phyloP scores from a whole-genome alignment of 2,888 invertebrate species.

The Disparrhopalites patrizii region DNA sequence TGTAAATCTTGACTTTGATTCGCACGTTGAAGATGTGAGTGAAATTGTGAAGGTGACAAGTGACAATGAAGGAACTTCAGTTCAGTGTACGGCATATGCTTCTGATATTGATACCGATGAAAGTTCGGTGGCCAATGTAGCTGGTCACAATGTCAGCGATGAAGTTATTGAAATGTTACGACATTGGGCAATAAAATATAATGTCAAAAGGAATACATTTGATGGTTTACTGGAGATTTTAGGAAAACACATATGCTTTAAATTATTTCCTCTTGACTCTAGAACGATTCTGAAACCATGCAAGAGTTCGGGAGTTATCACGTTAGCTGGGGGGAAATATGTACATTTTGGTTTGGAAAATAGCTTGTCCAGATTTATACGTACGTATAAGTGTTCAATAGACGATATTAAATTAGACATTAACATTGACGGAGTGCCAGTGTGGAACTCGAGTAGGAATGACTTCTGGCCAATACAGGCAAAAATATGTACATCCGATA shows the following conservation, averaged over 20 bases:
- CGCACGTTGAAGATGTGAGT: no score
- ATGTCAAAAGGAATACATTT: neutral
- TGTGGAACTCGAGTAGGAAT: neutral
- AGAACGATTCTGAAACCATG: neutral
- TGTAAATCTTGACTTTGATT: no score
- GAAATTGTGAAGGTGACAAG: no score
- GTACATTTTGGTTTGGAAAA: neutral
- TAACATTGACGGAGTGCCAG: slow-evolving; percentile 10
- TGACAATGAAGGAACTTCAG: no score
- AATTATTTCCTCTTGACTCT: neutral
- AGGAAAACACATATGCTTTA: neutral
- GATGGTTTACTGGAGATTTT: neutral
- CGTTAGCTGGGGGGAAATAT: neutral
- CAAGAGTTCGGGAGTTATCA: neutral
- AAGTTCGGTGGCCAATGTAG: neutral
- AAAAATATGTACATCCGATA: no score
- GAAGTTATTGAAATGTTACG: neutral
- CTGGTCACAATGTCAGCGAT: neutral
- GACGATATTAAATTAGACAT: neutral
- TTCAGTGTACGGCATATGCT: no score
- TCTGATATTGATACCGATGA: neutral
- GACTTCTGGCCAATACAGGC: slow-evolving; percentile 15
- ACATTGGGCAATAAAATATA: neutral
- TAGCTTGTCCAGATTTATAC: neutral
- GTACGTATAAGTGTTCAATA: neutral